A percentile compares a stretch with the other conserved stretches of the same genome.
Evolutionary conservation across 2,113 vertebrate species (phyloP).

Genomic region (Xenopus borealis): DNA sequence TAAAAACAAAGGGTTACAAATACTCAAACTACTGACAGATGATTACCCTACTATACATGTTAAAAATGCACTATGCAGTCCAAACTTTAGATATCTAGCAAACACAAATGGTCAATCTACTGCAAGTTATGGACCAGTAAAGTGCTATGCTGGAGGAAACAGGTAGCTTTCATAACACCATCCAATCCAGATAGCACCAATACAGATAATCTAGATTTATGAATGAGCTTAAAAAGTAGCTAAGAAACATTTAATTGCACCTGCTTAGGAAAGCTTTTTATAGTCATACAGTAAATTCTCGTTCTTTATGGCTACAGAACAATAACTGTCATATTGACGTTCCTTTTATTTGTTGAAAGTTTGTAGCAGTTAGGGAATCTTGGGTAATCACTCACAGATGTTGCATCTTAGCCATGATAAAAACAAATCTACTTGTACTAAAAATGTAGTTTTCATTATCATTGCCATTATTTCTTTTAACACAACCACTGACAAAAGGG

Average conservation of each 20-base stretch:
- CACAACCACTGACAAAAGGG: too few species aligned
- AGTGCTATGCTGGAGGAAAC: not conserved
- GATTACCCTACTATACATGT: too few species aligned
- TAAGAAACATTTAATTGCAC: not conserved
- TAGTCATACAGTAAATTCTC: constrained; percentile 8
- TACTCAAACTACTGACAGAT: too few species aligned
- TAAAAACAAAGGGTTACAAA: too few species aligned
- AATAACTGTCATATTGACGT: constrained; percentile 15
- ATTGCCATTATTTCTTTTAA: too few species aligned
- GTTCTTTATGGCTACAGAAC: constrained; percentile 6
- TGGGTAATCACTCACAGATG: constrained; percentile 19
- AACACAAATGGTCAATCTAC: too few species aligned
- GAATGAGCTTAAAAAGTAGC: not conserved
- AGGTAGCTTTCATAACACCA: not conserved
- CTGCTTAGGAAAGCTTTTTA: constrained; percentile 4
- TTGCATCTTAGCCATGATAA: constrained; percentile 6
- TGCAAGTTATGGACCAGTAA: not conserved
- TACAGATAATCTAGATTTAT: constrained; percentile 4
- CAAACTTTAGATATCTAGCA: too few species aligned
- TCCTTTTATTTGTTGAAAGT: constrained; percentile 9
- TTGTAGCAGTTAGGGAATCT: not conserved
- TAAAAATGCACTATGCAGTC: too few species aligned
- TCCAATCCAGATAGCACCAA: not conserved
- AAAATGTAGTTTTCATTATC: too few species aligned
- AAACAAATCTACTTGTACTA: not conserved